Percentiles rank a stretch among this genome's conserved stretches.
Evolutionary conservation across 2,888 invertebrate genomes (phyloP).

Genomic region (Phytoseiulus persimilis): DNA sequence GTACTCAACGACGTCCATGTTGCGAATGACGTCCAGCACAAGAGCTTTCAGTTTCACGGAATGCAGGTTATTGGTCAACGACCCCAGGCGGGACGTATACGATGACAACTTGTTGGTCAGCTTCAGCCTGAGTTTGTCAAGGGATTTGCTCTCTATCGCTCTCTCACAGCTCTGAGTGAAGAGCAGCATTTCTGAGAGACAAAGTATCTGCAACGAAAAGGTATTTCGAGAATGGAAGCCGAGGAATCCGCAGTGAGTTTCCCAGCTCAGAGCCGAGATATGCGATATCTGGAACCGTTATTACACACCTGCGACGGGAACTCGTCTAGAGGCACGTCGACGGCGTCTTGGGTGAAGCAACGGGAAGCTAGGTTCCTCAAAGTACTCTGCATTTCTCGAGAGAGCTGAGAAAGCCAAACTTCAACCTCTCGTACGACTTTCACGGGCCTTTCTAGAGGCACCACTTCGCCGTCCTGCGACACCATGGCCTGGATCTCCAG

Average conservation of each 20-base stretch:
- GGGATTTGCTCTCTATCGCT: slow-evolving; percentile 61
- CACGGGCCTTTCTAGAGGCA: slow-evolving; percentile 62
- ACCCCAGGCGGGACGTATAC: slow-evolving; percentile 11
- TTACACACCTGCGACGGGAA: slow-evolving; percentile 61
- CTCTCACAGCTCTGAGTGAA: slow-evolving; percentile 77
- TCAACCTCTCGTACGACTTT: slow-evolving; percentile 68
- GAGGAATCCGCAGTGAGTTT: no score
- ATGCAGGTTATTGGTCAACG: slow-evolving; percentile 49
- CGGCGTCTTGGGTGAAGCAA: not conserved
- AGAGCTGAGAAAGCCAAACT: slow-evolving; percentile 68
- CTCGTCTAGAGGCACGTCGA: slow-evolving; percentile 54
- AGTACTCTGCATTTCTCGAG: slow-evolving; percentile 70
- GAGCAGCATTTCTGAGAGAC: slow-evolving; percentile 70
- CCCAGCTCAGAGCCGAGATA: no score
- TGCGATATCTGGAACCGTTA: no score
- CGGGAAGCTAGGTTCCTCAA: slow-evolving; percentile 55
- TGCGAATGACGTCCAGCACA: slow-evolving; percentile 85
- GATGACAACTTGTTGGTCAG: slow-evolving; percentile 50
- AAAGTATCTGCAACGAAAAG: slow-evolving; percentile 58
- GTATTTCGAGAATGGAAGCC: no score
- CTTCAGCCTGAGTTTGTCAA: slow-evolving; percentile 52
- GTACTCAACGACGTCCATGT: slow-evolving; percentile 69
- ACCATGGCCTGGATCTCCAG: slow-evolving; percentile 61
- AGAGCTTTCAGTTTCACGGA: slow-evolving; percentile 76
- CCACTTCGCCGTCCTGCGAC: slow-evolving; percentile 66